Evolutionary conservation across 2,113 vertebrate genomes (phyloP).

Genomic region (Campylomormyrus numenius): DNA sequence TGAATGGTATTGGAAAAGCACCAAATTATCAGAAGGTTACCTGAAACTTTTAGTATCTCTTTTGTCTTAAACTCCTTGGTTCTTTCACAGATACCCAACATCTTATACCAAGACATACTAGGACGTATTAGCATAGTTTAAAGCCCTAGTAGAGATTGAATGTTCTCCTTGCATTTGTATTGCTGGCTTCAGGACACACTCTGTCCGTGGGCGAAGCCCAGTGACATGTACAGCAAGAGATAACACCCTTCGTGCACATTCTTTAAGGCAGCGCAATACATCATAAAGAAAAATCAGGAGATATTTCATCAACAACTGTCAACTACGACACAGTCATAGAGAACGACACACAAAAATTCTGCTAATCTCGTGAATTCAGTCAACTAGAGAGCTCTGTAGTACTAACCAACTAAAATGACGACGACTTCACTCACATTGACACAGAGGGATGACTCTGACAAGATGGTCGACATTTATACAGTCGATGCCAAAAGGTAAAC

Average conservation of each 20-base stretch:
- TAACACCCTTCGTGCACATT: slow-evolving; percentile 13
- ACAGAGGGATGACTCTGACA: background rate
- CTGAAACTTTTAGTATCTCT: background rate
- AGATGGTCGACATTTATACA: background rate
- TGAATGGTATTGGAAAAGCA: background rate
- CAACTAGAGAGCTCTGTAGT: slow-evolving; percentile 20
- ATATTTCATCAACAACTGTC: slow-evolving; percentile 9
- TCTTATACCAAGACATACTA: background rate
- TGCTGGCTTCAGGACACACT: background rate
- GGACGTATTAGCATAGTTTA: background rate
- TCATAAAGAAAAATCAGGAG: background rate
- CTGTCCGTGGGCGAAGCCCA: background rate
- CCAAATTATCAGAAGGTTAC: background rate
- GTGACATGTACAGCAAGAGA: background rate
- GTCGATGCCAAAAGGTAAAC: background rate
- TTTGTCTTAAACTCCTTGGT: background rate
- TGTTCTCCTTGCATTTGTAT: background rate
- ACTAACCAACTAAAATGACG: background rate
- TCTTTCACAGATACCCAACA: background rate
- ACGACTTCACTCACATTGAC: background rate
- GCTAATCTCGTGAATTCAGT: slow-evolving; percentile 35
- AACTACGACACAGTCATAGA: background rate
- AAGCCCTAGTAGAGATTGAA: background rate
- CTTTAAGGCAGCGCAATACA: slow-evolving; percentile 36
- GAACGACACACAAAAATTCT: slow-evolving; percentile 18